Evolutionary conservation across 1,140 invertebrate species (phyloP).

Genomic region (Temnothorax curvispinosus): DNA sequence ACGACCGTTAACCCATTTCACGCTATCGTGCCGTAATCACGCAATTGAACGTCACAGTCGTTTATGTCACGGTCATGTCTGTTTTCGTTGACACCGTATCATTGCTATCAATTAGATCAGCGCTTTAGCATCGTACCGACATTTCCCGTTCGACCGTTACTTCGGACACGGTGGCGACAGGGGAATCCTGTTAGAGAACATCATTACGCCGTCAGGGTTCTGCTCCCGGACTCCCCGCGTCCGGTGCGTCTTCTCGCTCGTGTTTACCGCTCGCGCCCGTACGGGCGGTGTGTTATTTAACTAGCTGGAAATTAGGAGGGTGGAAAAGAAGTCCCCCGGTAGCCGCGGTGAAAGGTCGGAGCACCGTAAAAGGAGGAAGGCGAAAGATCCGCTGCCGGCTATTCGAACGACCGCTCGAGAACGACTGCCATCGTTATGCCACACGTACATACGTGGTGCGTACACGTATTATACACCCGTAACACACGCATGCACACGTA

Average conservation of each 20-base stretch:
- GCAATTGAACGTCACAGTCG: not conserved
- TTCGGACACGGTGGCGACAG: constrained; percentile 12
- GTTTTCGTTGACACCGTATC: constrained; percentile 34
- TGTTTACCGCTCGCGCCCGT: constrained; percentile 46
- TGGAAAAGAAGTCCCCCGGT: constrained; percentile 24
- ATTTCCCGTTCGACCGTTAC: constrained; percentile 36
- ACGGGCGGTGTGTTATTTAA: constrained; percentile 61
- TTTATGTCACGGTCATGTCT: constrained; percentile 38
- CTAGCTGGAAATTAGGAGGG: constrained; percentile 58
- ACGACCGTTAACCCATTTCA: constrained; percentile 18
- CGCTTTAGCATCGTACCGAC: not conserved
- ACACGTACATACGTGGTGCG: not conserved
- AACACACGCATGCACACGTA: not conserved
- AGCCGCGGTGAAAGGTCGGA: constrained; percentile 46
- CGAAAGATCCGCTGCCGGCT: constrained; percentile 56
- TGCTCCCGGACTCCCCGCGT: not conserved
- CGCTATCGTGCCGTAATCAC: constrained; percentile 2
- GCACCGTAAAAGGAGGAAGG: constrained; percentile 68
- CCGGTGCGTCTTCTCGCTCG: constrained; percentile 42
- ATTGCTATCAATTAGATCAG: constrained; percentile 37
- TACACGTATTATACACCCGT: too few species aligned
- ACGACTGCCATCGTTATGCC: constrained; percentile 36
- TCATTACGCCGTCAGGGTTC: constrained; percentile 63
- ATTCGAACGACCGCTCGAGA: constrained; percentile 34
- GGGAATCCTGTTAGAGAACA: constrained; percentile 64